phyloP scores from a whole-genome alignment of 2,888 invertebrate genomes.

The Rotaria socialis region DNA sequence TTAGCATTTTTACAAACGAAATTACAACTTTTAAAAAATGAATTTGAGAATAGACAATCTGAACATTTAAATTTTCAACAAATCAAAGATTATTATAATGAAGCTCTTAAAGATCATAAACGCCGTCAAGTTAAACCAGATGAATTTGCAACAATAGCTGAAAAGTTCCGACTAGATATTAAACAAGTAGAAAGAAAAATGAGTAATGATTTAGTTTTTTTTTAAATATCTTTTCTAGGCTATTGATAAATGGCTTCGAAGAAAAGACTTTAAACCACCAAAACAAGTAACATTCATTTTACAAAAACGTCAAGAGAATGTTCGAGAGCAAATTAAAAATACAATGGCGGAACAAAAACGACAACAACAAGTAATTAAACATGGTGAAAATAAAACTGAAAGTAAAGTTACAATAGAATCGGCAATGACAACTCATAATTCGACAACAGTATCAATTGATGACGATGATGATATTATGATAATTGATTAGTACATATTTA shows the following conservation, averaged over 20 bases:
- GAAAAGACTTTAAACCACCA: not conserved
- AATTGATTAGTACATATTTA: not conserved
- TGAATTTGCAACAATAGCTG: not conserved
- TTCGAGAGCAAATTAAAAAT: not conserved
- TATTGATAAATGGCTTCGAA: not conserved
- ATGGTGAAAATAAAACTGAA: not conserved
- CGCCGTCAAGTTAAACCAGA: not conserved
- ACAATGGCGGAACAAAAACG: not conserved
- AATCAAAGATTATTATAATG: not conserved
- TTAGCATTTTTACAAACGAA: conserved; percentile 2
- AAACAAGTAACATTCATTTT: not conserved
- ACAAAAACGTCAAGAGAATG: not conserved
- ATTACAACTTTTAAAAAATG: not conserved
- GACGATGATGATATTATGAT: not conserved
- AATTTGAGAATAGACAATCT: not conserved
- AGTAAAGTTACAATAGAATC: not conserved
- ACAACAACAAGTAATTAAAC: not conserved
- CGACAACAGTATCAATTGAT: not conserved
- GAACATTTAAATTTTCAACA: conserved; percentile 10
- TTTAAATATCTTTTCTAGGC: not conserved
- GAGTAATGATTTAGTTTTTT: too few relatives aligned
- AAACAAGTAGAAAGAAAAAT: not conserved
- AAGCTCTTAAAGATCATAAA: not conserved
- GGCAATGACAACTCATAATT: not conserved
- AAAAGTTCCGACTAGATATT: not conserved